Percentiles rank a stretch among this genome's conserved stretches.
These are phyloP conservation scores for Manis pentadactyla DNA, from an alignment of 2,797 vertebrate genomes.

Conservation along the genomic window DNA sequence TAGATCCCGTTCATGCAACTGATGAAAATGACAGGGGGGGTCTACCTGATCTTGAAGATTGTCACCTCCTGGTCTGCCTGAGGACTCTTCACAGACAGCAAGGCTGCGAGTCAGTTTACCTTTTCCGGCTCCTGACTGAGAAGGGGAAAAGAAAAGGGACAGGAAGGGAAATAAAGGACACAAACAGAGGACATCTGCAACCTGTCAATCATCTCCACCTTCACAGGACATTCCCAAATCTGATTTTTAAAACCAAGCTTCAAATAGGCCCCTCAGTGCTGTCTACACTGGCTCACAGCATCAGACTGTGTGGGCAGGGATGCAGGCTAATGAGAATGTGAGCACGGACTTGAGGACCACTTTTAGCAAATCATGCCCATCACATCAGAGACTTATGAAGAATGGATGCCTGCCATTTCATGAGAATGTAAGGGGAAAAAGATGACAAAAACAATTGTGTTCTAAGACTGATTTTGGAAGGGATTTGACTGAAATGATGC, in stretches of 20 bases:
- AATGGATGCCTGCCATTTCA: background rate
- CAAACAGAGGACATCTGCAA: constrained; percentile 65
- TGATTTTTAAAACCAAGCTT: background rate
- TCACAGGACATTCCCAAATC: background rate
- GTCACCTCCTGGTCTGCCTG: constrained; percentile 86
- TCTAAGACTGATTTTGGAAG: background rate
- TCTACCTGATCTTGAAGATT: constrained; percentile 91
- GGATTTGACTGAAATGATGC: background rate
- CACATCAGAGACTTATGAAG: accelerated
- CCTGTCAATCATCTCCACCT: background rate
- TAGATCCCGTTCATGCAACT: constrained; percentile 81
- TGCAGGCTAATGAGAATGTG: background rate
- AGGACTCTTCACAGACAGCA: constrained; percentile 94
- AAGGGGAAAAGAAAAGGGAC: constrained; percentile 62
- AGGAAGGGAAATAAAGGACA: constrained; percentile 76
- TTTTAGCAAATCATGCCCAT: background rate
- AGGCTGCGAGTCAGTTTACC: constrained; percentile 94
- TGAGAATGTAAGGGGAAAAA: background rate
- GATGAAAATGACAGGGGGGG: constrained; percentile 63
- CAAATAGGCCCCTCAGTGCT: too few relatives aligned
- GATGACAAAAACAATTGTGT: background rate
- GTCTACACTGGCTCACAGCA: background rate
- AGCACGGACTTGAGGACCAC: background rate
- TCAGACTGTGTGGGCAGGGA: background rate
- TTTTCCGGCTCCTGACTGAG: constrained; percentile 92